A percentile compares a stretch with the other conserved stretches of the same genome.
Evolutionary conservation across 2,113 vertebrate genomes (phyloP).

Genomic region (Verasper variegatus): DNA sequence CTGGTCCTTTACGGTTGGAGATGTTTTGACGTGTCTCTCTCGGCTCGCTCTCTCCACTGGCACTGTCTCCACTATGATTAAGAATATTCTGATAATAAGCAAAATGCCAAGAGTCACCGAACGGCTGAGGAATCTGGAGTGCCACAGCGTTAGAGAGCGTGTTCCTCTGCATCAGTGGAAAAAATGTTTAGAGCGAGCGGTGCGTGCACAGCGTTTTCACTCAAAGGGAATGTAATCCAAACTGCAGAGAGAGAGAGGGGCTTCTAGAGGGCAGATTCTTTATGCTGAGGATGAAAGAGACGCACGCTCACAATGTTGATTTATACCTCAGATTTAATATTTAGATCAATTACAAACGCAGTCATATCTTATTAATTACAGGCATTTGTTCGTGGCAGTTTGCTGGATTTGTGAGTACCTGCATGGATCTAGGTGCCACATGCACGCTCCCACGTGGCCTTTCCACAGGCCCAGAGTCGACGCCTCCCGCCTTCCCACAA

Average conservation of each 20-base stretch:
- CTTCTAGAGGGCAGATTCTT: constrained; percentile 66
- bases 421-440: constrained; percentile 32
- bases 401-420: constrained; percentile 29
- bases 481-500: constrained; percentile 63
- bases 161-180: constrained; percentile 68
- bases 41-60: constrained; percentile 76
- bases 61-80: constrained; percentile 79
- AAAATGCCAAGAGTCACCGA: constrained; percentile 77
- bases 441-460: constrained; percentile 51
- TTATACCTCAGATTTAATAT: constrained; percentile 56
- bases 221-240: constrained; percentile 75
- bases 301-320: constrained; percentile 46
- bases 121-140: constrained; percentile 66
- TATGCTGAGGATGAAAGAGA: constrained; percentile 64
- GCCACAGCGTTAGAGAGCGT: constrained; percentile 61
- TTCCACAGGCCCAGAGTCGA: constrained; percentile 17
- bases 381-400: constrained; percentile 17
- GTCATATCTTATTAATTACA: constrained; percentile 45
- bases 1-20: constrained; percentile 82
- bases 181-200: constrained; percentile 64
- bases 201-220: constrained; percentile 72
- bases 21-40: constrained; percentile 83
- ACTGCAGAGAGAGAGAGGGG: constrained; percentile 58
- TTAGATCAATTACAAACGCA: constrained; percentile 44
- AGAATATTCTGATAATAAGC: constrained; percentile 81